These are phyloP conservation scores for Mus pahari DNA, from an alignment of 2,113 vertebrate genomes.

Conservation along the genomic window DNA sequence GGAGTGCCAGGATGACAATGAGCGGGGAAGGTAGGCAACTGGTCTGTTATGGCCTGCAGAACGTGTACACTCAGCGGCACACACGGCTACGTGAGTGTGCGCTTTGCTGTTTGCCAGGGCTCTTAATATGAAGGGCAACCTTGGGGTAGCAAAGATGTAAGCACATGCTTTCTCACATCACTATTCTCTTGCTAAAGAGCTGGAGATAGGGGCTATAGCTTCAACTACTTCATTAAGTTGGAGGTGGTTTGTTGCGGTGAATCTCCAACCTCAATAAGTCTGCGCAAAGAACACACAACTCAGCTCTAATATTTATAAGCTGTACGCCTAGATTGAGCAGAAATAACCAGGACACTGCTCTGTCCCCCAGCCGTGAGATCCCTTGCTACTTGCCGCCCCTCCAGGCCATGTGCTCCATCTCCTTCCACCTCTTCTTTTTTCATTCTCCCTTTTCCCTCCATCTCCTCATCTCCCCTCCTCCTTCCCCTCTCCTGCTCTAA, in stretches of 20 bases:
- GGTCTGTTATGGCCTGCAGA: slow-evolving; percentile 71
- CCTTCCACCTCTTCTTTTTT: no score
- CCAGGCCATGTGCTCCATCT: no score
- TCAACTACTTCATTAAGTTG: neutral
- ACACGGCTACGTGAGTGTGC: slow-evolving; percentile 70
- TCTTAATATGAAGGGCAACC: slow-evolving; percentile 84
- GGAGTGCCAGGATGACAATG: slow-evolving; percentile 78
- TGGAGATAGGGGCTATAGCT: neutral
- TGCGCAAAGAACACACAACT: no score
- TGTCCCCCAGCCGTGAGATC: no score
- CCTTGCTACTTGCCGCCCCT: no score
- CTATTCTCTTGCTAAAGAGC: neutral
- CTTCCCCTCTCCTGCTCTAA: no score
- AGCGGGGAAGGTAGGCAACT: slow-evolving; percentile 67
- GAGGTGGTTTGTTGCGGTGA: neutral
- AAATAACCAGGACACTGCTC: no score
- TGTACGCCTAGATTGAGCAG: no score
- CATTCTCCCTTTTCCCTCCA: no score
- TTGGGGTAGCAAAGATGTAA: neutral
- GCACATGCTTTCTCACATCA: neutral
- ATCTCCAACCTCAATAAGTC: no score
- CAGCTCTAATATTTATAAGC: no score
- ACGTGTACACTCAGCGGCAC: slow-evolving; percentile 66
- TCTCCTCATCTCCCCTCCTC: no score
- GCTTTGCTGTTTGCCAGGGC: slow-evolving; percentile 84